Base-by-base conservation (phyloP, 2,113 vertebrate species). In the Sciurus niger region DNA sequence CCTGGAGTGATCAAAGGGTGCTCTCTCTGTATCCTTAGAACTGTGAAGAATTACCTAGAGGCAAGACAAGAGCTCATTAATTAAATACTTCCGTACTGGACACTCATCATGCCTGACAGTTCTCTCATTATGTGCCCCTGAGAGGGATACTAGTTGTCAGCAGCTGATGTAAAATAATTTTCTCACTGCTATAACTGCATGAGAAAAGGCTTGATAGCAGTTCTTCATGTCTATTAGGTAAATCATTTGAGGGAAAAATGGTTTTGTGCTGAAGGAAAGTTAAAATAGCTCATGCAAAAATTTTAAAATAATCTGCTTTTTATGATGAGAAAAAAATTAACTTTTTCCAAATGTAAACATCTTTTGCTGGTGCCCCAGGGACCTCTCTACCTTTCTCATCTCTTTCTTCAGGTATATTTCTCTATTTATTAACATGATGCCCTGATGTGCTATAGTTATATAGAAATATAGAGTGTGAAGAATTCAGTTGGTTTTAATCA, bases 21-120 rank as follows among this genome's bases (percentile, higher is more conserved):
- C 84, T 96, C 68, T 93, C 16, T 94, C 40, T 95, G 2, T 84
- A 24, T 96, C 89, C 84, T 96, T 65, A 97, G 94, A 80, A 86
- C 87, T 94, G 87, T 90, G 94, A 90, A 97, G 96, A 97, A 97
- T 96, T 90, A 97, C 90, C 96, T 98, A 93, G 95, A 95, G 96
- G 80, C 72, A 51, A 87, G 93, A 96, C 55, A 90, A 97, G 96
- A 97, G 96, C 95, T 97, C 97, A 97, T 96, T 97, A 97, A 97
- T 98, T 95, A 98, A 96, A 96, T 96, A 93, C 96, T 95, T 95
- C 96, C 25, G 24, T 51, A 68, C 96, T 88, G 97, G 97, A 97
- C 97, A 97, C 90, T 97, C 94, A 90, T 95, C 92, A 46, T 18
- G 90, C 95, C 92, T 90, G 95, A 92, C 96, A 97, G 92, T 96